These are phyloP conservation scores for Myotis brandtii DNA, from an alignment of 2,113 vertebrate genomes.

Conservation along the genomic window DNA sequence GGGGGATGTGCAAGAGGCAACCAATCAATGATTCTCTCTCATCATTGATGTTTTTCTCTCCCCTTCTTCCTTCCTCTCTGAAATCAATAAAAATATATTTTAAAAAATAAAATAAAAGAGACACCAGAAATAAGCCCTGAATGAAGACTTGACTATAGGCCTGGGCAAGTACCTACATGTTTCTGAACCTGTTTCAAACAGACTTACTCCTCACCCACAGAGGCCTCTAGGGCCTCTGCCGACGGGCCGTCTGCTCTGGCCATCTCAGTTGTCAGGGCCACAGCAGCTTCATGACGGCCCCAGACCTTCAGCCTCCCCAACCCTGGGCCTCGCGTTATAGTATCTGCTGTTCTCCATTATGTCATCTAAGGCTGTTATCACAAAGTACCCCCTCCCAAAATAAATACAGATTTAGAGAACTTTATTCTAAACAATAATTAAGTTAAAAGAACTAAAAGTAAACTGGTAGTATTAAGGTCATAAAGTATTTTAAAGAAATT, in stretches of 20 bases:
- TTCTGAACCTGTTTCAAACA: background rate
- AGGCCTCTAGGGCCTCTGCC: too few relatives aligned
- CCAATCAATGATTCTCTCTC: too few relatives aligned
- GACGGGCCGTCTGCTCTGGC: too few relatives aligned
- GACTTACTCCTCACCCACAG: background rate
- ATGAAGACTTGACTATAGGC: background rate
- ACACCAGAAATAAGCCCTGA: background rate
- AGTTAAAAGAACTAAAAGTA: background rate
- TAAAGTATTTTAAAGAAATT: background rate
- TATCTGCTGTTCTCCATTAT: background rate
- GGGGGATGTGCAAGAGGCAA: too few relatives aligned
- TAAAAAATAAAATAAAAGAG: background rate
- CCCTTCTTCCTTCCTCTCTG: too few relatives aligned
- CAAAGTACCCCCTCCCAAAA: background rate
- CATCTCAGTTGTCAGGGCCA: background rate
- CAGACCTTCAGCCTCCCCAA: background rate
- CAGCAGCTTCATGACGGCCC: too few relatives aligned
- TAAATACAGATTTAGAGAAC: background rate
- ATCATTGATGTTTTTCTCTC: too few relatives aligned
- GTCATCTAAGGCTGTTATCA: background rate
- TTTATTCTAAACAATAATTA: background rate
- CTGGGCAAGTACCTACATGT: background rate
- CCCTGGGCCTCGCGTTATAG: background rate
- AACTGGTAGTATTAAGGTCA: background rate
- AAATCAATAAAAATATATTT: too few relatives aligned